Evolutionary conservation across 2,888 invertebrate genomes (phyloP), one percentile per base, ranked within the genome.

Genomic region (Axea sp.): DNA sequence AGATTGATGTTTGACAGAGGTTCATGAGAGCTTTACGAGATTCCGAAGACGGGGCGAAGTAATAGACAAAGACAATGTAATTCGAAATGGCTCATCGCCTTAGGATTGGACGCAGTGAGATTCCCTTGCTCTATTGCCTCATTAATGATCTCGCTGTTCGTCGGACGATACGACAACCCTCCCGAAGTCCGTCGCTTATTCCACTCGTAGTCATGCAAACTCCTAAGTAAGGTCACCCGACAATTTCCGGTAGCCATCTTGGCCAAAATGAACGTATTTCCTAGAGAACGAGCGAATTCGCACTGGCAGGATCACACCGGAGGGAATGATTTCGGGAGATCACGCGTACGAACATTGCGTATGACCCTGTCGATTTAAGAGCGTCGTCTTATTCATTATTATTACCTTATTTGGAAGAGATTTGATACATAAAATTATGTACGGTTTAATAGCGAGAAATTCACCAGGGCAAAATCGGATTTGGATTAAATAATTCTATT

Each of bases 241-340:
- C 83, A 86, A 86, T 87, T 87, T 87, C 86, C 86, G 85, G 85
- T 83, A 82, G 84, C 85, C 86, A 85, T 86, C 82, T 86, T 84
- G 81, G 73, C 78, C 65, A 22, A 57, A 71, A 73, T 76, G 76
- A 76, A 76, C 71, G 73, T 76, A 76, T 76, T 76, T 73, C 64
- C 76, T 64, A 43, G 65, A 60, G 67, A 65, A 73, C 62, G 65
- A 67, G 69, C 55, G 53, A 45, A 45, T 53, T 68, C 71, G 14
- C 53, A 69, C 31, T 55, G 43, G 69, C 73, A 43, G 11, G 26
- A 62, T 65, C 41, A 39, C 53, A 67, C 76, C 76, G 47, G 26
- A 49, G 76, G 76, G 76, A 73, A 43, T 45, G 64, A 62, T 72
- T 75, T 37, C 35, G 39, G 15, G 43, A 57, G 65, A 28, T 33